Base-by-base conservation (phyloP, 2,797 vertebrate genomes). In the Brachymystax lenok region DNA sequence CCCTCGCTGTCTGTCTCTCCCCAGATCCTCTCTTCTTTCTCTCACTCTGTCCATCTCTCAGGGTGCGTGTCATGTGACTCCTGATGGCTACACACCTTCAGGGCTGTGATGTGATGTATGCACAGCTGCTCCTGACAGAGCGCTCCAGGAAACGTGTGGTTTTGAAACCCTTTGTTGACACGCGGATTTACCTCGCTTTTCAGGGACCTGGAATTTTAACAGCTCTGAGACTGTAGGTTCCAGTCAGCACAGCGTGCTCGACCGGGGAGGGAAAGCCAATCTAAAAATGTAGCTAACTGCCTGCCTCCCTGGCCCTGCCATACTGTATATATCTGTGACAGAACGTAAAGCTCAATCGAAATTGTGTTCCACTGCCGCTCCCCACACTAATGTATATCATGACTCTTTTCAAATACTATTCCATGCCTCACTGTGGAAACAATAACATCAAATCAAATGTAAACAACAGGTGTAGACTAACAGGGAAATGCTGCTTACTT, bases 101-200 rank as follows among this genome's bases (percentile, higher is more conserved):
- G 73, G 80, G 71, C 78, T 71, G 17, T 88, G 86, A 90, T 94
- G 92, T 94, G 86, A 90, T 94, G 93, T 94, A 80, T 94, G 91
- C 92, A 93, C 93, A 94, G 94, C 94, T 94, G 94, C 87, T 80
- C 89, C 70, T 77, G 86, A 92, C 91, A 86, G 84, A 86, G 86
- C 86, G 24, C 83, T 87, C 83, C 91, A 88, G 88, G 91, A 93
- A 93, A 89, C 87, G 82, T 90, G 91, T 87, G 91, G 87, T 92
- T 92, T 92, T 92, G 87, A 69, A 85, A 92, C 90, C 91, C 90
- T 91, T 85, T 84, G 91, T 91, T 89, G 92, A 92, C 88, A 77
- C 56, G 77, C 84, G 75, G 90, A 84, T 88, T 88, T 80, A 84
- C 87, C 86, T 88, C 81, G 68, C 87, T 90, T 88, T 89, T 88